phyloP scores from a whole-genome alignment of 2,113 vertebrate species.

The Ammodytes dubius region DNA sequence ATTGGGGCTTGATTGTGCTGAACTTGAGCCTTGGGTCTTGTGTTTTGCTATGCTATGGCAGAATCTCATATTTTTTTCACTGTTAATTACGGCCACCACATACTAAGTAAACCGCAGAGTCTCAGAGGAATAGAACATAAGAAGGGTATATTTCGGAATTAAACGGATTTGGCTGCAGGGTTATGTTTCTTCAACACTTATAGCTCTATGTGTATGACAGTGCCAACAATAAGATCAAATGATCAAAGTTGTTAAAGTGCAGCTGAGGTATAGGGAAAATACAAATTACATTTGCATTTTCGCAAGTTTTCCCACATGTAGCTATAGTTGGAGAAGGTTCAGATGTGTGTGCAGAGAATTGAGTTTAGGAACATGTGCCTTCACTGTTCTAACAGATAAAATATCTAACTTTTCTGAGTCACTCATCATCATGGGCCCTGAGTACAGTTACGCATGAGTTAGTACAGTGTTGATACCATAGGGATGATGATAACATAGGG shows the following conservation, averaged over 20 bases:
- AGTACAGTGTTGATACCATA: background rate
- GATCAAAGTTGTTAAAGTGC: background rate
- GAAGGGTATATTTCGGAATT: background rate
- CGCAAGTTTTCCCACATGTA: background rate
- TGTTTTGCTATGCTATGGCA: conserved; percentile 17
- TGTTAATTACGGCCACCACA: conserved; percentile 7
- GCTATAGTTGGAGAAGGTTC: background rate
- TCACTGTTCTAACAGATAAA: too few species aligned
- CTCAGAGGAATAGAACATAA: conserved; percentile 8
- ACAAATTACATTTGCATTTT: background rate
- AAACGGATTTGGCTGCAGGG: background rate
- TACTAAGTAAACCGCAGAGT: conserved; percentile 3
- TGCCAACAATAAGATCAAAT: background rate
- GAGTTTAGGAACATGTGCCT: background rate
- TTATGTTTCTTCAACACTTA: background rate
- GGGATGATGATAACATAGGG: background rate
- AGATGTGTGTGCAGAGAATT: background rate
- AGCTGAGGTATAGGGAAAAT: background rate
- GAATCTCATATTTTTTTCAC: conserved; percentile 3
- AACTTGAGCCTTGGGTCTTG: conserved; percentile 1
- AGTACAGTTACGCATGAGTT: background rate
- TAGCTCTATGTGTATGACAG: background rate
- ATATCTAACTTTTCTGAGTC: background rate
- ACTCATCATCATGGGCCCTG: background rate
- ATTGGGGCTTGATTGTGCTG: background rate